Percentiles rank a stretch among this genome's conserved stretches.
These are phyloP conservation scores for Drosophila robusta DNA, from an alignment of 2,888 invertebrate genomes.

Conservation along the genomic window DNA sequence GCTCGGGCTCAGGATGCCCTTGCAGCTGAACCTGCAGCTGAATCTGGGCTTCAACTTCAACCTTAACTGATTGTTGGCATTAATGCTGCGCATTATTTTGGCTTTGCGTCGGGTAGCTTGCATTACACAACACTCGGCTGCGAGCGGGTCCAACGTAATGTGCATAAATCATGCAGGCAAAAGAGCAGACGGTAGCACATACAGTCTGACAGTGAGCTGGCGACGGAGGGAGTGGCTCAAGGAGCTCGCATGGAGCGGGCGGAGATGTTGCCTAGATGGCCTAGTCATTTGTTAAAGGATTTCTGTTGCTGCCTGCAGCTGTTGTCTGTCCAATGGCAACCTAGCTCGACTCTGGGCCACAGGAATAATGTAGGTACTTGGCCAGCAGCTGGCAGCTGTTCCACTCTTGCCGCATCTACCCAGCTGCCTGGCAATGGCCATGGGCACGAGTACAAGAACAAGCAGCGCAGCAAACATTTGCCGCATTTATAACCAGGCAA, in stretches of 20 bases:
- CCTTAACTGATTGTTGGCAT: slow-evolving; percentile 48
- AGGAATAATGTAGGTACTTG: slow-evolving; percentile 30
- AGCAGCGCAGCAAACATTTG: slow-evolving; percentile 35
- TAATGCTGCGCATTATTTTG: slow-evolving; percentile 55
- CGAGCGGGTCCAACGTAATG: slow-evolving; percentile 25
- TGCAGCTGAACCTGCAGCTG: slow-evolving; percentile 8
- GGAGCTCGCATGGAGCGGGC: neutral
- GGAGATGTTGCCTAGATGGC: slow-evolving; percentile 29
- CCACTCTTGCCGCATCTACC: slow-evolving; percentile 9
- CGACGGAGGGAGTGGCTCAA: neutral
- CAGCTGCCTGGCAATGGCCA: neutral
- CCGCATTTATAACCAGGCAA: slow-evolving; percentile 56
- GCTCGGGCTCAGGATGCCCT: neutral
- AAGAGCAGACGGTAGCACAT: slow-evolving; percentile 6
- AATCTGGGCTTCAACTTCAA: slow-evolving; percentile 17
- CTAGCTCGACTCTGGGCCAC: neutral
- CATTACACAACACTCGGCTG: slow-evolving; percentile 34
- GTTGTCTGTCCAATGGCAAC: neutral
- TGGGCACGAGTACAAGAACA: neutral
- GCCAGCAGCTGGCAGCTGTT: slow-evolving; percentile 44
- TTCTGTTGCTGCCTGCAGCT: slow-evolving; percentile 22
- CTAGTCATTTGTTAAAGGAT: slow-evolving; percentile 63
- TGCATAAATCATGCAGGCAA: slow-evolving; percentile 62
- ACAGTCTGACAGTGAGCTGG: slow-evolving; percentile 14
- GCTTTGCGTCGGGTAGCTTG: slow-evolving; percentile 33